phyloP scores from a whole-genome alignment of 1,140 invertebrate genomes.

The Palaemon carinicauda region DNA sequence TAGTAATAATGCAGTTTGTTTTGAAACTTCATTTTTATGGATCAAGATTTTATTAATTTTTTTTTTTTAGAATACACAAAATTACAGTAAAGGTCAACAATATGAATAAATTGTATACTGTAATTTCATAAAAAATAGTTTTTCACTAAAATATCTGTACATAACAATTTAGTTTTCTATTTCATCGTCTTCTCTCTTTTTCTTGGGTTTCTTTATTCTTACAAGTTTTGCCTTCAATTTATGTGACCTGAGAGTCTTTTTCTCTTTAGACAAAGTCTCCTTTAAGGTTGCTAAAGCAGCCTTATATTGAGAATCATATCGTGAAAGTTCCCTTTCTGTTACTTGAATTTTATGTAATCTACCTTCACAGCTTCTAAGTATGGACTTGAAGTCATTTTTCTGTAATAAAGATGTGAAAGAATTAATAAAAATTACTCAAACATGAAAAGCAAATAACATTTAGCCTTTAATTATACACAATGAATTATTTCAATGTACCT shows the following conservation, averaged over 20 bases:
- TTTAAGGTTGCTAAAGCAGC: slow-evolving; percentile 6
- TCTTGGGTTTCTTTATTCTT: neutral
- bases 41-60: no score
- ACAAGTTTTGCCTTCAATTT: neutral
- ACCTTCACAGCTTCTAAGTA: neutral
- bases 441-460: no score
- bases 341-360: neutral
- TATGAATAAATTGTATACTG: no score
- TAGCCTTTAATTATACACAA: no score
- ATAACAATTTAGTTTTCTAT: neutral
- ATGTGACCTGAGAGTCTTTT: neutral
- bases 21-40: no score
- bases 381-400: neutral
- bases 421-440: no score
- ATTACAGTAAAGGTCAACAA: no score
- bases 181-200: neutral
- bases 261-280: neutral
- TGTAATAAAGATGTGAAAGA: neutral
- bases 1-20: no score
- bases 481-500: no score
- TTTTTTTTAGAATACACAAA: no score
- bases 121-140: no score
- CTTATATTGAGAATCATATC: slow-evolving; percentile 1
- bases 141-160: no score
- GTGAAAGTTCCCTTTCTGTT: neutral